These are phyloP conservation scores for Tipula vernalis DNA, from an alignment of 2,888 invertebrate genomes.

Conservation along the genomic window DNA sequence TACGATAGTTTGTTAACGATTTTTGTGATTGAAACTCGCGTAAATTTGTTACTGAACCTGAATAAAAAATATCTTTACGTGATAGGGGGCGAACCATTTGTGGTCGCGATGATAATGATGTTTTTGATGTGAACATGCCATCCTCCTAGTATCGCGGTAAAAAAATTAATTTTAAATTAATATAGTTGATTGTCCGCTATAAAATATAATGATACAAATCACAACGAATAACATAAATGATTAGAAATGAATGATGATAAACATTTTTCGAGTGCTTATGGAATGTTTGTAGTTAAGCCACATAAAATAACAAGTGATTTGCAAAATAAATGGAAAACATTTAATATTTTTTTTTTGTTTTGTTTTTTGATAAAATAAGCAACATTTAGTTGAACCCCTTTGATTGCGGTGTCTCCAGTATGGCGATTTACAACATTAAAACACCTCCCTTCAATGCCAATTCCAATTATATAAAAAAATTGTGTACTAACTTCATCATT, in stretches of 20 bases:
- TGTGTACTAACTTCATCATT: conserved; percentile 5
- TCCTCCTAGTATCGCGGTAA: conserved; percentile 35
- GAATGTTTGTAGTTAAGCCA: background rate
- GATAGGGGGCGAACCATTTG: conserved; percentile 78
- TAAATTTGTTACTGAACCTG: conserved; percentile 85
- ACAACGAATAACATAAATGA: background rate
- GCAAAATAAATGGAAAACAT: background rate
- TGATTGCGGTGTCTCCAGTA: background rate
- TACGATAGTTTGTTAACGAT: conserved; percentile 78
- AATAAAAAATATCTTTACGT: conserved; percentile 94
- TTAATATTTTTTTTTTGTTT: background rate
- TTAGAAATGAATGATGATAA: background rate
- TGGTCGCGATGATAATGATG: conserved; percentile 41
- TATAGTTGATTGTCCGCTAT: background rate
- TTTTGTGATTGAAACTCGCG: conserved; percentile 90
- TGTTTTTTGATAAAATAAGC: background rate
- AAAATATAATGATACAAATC: background rate
- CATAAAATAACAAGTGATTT: background rate
- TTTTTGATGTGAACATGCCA: conserved; percentile 58
- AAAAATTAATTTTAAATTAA: background rate
- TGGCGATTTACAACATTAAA: background rate
- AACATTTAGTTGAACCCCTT: background rate
- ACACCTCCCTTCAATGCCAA: background rate
- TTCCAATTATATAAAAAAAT: background rate
- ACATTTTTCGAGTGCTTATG: background rate